These are phyloP conservation scores for Corythornis cristatus DNA, from an alignment of 2,113 vertebrate species.

Conservation along the genomic window DNA sequence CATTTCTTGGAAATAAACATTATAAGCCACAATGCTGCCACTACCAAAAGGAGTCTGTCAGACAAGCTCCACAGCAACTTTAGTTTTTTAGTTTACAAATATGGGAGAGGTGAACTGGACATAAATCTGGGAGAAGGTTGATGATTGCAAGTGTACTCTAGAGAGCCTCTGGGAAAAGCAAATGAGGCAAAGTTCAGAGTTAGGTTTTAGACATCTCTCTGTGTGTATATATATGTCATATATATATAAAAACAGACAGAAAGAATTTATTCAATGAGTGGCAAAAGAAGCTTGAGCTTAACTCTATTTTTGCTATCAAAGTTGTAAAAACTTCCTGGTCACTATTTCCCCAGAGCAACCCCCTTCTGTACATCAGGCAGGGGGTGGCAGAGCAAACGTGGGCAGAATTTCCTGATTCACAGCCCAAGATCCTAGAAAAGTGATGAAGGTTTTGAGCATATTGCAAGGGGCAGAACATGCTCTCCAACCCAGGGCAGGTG, in stretches of 20 bases:
- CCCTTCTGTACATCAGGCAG: not conserved
- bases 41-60: slow-evolving; percentile 21
- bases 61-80: not conserved
- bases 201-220: not conserved
- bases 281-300: not conserved
- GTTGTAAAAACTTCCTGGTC: slow-evolving; percentile 17
- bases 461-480: not conserved
- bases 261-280: not conserved
- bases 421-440: not conserved
- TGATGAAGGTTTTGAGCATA: not conserved
- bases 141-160: not conserved
- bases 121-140: slow-evolving; percentile 6
- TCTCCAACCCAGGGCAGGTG: not conserved
- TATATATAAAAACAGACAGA: slow-evolving; percentile 1
- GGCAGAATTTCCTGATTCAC: not conserved
- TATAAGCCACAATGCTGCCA: not conserved
- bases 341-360: not conserved
- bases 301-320: not conserved
- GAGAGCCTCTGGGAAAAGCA: not conserved
- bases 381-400: not conserved
- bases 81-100: slow-evolving; percentile 31
- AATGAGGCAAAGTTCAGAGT: not conserved
- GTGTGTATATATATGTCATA: not conserved
- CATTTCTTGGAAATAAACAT: not conserved
- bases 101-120: slow-evolving; percentile 1